A percentile compares a stretch with the other conserved stretches of the same genome.
phyloP scores from a whole-genome alignment of 2,888 invertebrate genomes.

The Mongoloraphidia duomilia region DNA sequence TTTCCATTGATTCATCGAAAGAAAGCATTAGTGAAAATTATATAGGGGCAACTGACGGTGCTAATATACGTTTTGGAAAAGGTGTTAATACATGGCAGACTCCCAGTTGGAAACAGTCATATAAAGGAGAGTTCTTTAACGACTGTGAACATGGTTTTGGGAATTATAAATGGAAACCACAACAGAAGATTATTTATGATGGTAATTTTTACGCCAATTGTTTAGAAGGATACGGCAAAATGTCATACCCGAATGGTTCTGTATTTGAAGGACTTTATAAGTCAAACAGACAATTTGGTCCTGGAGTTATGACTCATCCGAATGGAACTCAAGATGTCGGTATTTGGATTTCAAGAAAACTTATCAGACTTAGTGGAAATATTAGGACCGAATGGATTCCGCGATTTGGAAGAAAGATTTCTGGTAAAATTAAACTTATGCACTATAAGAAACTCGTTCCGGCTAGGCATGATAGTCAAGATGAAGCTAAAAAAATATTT shows the following conservation, averaged over 20 bases:
- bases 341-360: conserved; percentile 34
- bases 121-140: conserved; percentile 29
- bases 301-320: conserved; percentile 34
- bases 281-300: conserved; percentile 39
- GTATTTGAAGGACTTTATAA: conserved; percentile 35
- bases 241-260: conserved; percentile 35
- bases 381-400: conserved; percentile 20
- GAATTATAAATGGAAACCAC: conserved; percentile 30
- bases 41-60: conserved; percentile 8
- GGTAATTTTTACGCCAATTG: conserved; percentile 36
- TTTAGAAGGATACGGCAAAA: conserved; percentile 38
- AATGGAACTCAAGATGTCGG: conserved; percentile 37
- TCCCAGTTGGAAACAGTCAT: conserved; percentile 25
- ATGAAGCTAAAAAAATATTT: conserved; percentile 11
- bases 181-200: conserved; percentile 29
- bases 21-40: conserved; percentile 4
- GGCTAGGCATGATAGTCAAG: conserved; percentile 12
- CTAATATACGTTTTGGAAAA: conserved; percentile 8
- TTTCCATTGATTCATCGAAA: too few species aligned
- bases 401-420: conserved; percentile 17
- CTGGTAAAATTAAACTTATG: conserved; percentile 21
- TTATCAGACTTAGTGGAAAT: conserved; percentile 28
- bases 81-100: conserved; percentile 13
- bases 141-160: conserved; percentile 38
- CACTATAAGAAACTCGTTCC: conserved; percentile 23